A percentile compares a stretch with the other conserved stretches of the same genome.
Conservation (phyloP, 2,888 invertebrate species). For the Ctena decussata region DNA sequence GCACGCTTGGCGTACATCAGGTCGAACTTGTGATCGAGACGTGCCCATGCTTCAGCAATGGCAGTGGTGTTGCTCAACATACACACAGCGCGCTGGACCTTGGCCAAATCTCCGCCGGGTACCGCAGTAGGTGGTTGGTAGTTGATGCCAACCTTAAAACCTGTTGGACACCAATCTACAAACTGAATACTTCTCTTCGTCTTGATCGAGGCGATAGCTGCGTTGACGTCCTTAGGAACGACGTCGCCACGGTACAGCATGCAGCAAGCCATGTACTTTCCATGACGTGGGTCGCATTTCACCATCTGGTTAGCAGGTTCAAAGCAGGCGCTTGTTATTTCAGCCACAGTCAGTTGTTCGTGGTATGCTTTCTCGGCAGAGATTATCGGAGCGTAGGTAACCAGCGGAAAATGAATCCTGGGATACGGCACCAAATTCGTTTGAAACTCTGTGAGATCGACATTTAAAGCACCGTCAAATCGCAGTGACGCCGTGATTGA, state of each 20-base stretch:
- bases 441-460: constrained; percentile 73
- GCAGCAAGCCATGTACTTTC: constrained; percentile 86
- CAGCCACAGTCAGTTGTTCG: constrained; percentile 79
- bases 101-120: constrained; percentile 94
- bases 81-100: constrained; percentile 87
- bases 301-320: constrained; percentile 82
- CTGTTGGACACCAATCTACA: constrained; percentile 84
- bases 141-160: constrained; percentile 91
- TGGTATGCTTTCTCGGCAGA: constrained; percentile 87
- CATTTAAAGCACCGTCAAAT: no score
- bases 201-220: constrained; percentile 66
- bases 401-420: constrained; percentile 88
- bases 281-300: constrained; percentile 85
- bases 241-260: constrained; percentile 81
- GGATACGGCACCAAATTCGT: constrained; percentile 87
- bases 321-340: constrained; percentile 86
- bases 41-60: constrained; percentile 88
- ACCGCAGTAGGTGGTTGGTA: constrained; percentile 92
- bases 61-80: constrained; percentile 88
- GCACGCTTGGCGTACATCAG: constrained; percentile 83
- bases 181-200: constrained; percentile 79
- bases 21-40: constrained; percentile 86
- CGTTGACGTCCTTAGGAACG: constrained; percentile 82
- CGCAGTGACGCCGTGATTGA: no score
- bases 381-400: no score